Evolutionary conservation across 2,888 invertebrate species (phyloP).

Genomic region (Stenodema calcarata): DNA sequence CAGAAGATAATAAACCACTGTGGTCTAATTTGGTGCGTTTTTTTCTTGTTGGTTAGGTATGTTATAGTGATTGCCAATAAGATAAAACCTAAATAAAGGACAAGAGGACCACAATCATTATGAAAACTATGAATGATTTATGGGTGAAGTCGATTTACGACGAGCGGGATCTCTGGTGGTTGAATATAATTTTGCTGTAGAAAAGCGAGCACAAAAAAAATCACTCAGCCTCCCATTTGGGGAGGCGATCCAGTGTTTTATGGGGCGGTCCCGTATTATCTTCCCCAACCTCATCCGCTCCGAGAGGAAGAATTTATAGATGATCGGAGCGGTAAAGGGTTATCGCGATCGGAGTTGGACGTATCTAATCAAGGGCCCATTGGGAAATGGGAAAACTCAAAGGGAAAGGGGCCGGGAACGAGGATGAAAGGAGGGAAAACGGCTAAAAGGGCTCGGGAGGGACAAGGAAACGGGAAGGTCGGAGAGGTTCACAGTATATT

Average conservation of each 20-base stretch:
- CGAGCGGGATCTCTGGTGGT: not conserved
- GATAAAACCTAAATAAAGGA: no score
- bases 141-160: not conserved
- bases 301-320: not conserved
- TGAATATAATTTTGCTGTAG: not conserved
- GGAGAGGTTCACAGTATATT: not conserved
- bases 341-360: not conserved
- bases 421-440: no score
- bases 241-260: not conserved
- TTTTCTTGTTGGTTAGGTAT: no score
- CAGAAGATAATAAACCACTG: no score
- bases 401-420: no score
- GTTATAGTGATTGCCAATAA: no score
- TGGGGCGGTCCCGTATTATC: not conserved
- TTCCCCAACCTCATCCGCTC: not conserved
- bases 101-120: no score
- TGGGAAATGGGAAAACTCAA: not conserved
- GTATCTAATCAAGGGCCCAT: not conserved
- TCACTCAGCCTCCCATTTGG: not conserved
- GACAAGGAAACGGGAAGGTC: not conserved
- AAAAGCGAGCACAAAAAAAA: not conserved
- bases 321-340: not conserved
- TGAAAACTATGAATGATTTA: no score
- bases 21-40: no score
- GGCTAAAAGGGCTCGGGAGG: no score